Percentiles rank a stretch among this genome's conserved stretches.
phyloP scores from a whole-genome alignment of 2,113 vertebrate species.

The Pseudorasbora parva region DNA sequence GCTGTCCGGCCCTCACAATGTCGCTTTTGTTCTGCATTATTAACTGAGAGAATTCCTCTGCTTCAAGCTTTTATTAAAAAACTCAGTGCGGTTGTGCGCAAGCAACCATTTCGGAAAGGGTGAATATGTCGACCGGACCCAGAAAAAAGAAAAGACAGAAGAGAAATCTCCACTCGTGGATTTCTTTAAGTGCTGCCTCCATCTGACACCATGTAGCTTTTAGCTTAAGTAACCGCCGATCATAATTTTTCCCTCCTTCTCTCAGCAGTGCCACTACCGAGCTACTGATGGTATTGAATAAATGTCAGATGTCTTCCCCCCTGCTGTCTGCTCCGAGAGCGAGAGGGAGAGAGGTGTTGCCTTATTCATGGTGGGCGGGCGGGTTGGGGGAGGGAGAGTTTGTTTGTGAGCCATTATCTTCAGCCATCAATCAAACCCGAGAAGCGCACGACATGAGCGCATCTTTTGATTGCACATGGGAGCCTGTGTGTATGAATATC shows the following conservation, averaged over 20 bases:
- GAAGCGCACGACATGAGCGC: slow-evolving; percentile 34
- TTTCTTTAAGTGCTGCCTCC: slow-evolving; percentile 58
- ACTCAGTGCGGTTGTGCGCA: slow-evolving; percentile 15
- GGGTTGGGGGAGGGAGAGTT: slow-evolving; percentile 42
- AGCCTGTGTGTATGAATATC: slow-evolving; percentile 43
- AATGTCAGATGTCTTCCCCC: slow-evolving; percentile 59
- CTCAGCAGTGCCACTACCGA: slow-evolving; percentile 54
- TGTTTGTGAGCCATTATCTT: slow-evolving; percentile 58
- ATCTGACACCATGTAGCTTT: slow-evolving; percentile 61
- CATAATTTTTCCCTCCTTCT: slow-evolving; percentile 54
- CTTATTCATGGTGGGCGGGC: slow-evolving; percentile 46
- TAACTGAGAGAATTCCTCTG: slow-evolving; percentile 55
- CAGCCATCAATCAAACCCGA: slow-evolving; percentile 52
- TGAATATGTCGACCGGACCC: slow-evolving; percentile 18
- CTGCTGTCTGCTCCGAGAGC: slow-evolving; percentile 34
- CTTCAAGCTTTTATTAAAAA: slow-evolving; percentile 57
- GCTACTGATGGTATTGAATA: slow-evolving; percentile 66
- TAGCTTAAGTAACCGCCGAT: slow-evolving; percentile 62
- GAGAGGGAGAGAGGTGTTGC: slow-evolving; percentile 43
- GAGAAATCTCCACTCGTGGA: slow-evolving; percentile 48
- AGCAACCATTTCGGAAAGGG: slow-evolving; percentile 32
- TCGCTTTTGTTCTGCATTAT: slow-evolving; percentile 56
- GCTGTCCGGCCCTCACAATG: slow-evolving; percentile 35
- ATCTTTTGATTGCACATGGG: slow-evolving; percentile 52
- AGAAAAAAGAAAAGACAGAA: slow-evolving; percentile 25